A percentile compares a stretch with the other conserved stretches of the same genome.
Evolutionary conservation across 1,140 invertebrate genomes (phyloP).

Genomic region (Anagrus nilaparvatae): DNA sequence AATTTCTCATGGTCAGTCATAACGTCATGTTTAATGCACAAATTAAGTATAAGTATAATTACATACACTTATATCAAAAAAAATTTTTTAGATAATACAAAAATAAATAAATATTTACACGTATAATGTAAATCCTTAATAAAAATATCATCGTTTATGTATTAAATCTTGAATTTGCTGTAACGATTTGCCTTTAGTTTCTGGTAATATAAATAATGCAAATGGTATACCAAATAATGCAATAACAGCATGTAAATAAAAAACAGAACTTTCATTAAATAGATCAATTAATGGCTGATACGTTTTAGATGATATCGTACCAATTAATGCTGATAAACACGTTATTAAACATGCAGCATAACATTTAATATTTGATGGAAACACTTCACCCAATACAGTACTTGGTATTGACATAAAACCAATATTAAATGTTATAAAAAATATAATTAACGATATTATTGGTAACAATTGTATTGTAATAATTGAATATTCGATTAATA

Average conservation of each 20-base stretch:
- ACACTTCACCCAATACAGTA: constrained; percentile 61
- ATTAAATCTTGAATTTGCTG: constrained; percentile 28
- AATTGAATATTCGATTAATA: constrained; percentile 40
- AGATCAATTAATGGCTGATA: constrained; percentile 51
- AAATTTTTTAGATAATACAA: too few relatives aligned
- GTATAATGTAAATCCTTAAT: too few relatives aligned
- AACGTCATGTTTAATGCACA: too few relatives aligned
- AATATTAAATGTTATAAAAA: constrained; percentile 37
- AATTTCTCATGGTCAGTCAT: too few relatives aligned
- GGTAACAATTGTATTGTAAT: constrained; percentile 28
- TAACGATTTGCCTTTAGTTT: constrained; percentile 74
- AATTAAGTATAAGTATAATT: too few relatives aligned
- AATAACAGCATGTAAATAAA: constrained; percentile 10
- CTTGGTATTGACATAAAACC: constrained; percentile 61
- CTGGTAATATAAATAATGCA: constrained; percentile 54
- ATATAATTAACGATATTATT: constrained; percentile 14
- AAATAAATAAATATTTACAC: too few relatives aligned
- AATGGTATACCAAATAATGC: constrained; percentile 54
- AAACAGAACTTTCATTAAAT: constrained; percentile 35
- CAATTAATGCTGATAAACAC: constrained; percentile 56
- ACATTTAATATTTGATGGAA: constrained; percentile 55
- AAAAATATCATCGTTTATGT: too few relatives aligned
- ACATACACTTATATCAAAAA: too few relatives aligned
- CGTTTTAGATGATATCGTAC: constrained; percentile 62
- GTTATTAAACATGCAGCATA: constrained; percentile 57